Percentiles rank a stretch among this genome's conserved stretches.
phyloP scores from a whole-genome alignment of 2,113 vertebrate species.

The Tychaedon coryphoeus region DNA sequence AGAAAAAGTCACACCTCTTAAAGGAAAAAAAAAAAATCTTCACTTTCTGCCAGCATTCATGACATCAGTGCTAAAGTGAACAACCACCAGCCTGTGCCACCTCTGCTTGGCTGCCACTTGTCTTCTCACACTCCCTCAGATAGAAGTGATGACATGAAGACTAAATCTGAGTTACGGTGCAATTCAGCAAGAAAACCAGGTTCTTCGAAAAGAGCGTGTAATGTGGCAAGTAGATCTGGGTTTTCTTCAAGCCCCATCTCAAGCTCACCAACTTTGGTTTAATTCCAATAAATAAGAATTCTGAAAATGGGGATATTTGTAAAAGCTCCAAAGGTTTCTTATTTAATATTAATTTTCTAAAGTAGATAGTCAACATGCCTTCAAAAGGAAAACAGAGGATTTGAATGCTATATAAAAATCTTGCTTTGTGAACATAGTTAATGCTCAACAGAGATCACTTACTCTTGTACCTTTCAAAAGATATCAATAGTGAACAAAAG shows the following conservation, averaged over 20 bases:
- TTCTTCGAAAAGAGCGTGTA: neutral
- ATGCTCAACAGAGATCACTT: neutral
- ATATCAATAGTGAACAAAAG: neutral
- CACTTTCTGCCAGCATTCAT: neutral
- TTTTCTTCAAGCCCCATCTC: neutral
- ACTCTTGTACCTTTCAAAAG: neutral
- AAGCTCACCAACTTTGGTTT: neutral
- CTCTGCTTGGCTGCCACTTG: neutral
- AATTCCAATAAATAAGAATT: neutral
- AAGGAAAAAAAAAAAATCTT: neutral
- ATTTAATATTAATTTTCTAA: neutral
- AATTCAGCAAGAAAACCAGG: neutral
- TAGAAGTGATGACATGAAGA: neutral
- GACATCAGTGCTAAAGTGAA: neutral
- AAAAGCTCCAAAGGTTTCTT: neutral
- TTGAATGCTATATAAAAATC: neutral
- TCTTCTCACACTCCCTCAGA: slow-evolving; percentile 12
- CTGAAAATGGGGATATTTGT: neutral
- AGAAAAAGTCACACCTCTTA: neutral
- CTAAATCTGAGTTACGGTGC: neutral
- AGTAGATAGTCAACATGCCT: neutral
- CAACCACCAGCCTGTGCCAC: slow-evolving; percentile 10
- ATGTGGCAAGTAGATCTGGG: neutral
- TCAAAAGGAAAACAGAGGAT: neutral
- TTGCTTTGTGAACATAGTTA: neutral